phyloP scores from a whole-genome alignment of 2,797 vertebrate genomes.

The Carduelis carduelis region DNA sequence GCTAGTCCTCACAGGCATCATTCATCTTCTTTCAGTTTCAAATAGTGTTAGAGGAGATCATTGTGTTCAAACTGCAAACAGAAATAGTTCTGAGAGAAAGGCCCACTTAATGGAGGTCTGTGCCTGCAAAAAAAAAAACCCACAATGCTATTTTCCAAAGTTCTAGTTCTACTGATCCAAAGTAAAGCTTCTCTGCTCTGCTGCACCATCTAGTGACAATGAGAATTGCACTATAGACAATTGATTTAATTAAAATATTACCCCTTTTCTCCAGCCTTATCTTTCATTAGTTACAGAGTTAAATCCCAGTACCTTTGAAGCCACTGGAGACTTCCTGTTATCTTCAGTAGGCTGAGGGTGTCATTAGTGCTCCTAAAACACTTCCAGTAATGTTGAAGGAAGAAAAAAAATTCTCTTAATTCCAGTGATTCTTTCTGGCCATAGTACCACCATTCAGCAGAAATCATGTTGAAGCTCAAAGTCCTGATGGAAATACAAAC shows the following conservation, averaged over 20 bases:
- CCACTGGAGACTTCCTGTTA: background rate
- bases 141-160: background rate
- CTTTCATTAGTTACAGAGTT: background rate
- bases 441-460: background rate
- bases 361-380: background rate
- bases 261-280: background rate
- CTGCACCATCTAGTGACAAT: constrained; percentile 64
- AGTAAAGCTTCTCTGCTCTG: constrained; percentile 39
- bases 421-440: background rate
- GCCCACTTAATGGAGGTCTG: background rate
- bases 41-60: background rate
- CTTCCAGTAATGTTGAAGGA: background rate
- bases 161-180: constrained; percentile 27
- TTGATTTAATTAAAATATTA: constrained; percentile 14
- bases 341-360: background rate
- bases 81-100: background rate
- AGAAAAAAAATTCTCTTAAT: background rate
- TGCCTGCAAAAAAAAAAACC: background rate
- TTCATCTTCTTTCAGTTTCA: background rate
- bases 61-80: background rate
- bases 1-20: background rate
- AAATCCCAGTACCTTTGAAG: background rate
- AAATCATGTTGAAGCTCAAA: background rate
- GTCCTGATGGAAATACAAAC: background rate
- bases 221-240: constrained; percentile 7